Conservation (phyloP, 2,888 invertebrate genomes). For the Acrocyrtus sp. region DNA sequence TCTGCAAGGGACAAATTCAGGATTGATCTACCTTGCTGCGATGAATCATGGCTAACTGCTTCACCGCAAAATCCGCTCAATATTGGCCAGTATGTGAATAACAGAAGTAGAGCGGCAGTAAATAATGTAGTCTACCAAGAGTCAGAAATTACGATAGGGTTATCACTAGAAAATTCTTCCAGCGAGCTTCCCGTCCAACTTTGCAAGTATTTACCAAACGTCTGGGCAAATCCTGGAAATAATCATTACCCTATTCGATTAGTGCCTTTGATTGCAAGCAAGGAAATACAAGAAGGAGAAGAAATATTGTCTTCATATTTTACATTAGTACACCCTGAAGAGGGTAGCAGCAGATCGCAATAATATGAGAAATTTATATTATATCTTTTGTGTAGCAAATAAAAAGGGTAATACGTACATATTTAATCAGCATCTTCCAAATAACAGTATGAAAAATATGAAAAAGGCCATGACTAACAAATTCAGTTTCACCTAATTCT, state of each 20-base stretch:
- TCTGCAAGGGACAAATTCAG: constrained; percentile 57
- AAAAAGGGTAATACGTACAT: no score
- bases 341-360: no score
- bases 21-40: constrained; percentile 65
- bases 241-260: constrained; percentile 64
- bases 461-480: no score
- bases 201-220: constrained; percentile 67
- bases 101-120: constrained; percentile 66
- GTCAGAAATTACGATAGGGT: constrained; percentile 66
- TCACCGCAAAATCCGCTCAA: constrained; percentile 67
- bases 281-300: constrained; percentile 66
- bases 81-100: constrained; percentile 70
- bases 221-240: constrained; percentile 64
- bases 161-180: neutral
- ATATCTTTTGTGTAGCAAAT: no score
- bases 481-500: no score
- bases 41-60: constrained; percentile 62
- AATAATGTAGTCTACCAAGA: constrained; percentile 70
- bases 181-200: constrained; percentile 65
- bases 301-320: constrained; percentile 69
- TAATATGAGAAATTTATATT: no score
- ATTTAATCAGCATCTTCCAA: no score
- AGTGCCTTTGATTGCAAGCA: constrained; percentile 67
- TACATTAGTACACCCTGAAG: constrained; percentile 62
- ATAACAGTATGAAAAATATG: no score